Evolutionary conservation across 2,888 invertebrate species (phyloP), one percentile per base, ranked within the genome.

Genomic region (Coenonympha arcania): DNA sequence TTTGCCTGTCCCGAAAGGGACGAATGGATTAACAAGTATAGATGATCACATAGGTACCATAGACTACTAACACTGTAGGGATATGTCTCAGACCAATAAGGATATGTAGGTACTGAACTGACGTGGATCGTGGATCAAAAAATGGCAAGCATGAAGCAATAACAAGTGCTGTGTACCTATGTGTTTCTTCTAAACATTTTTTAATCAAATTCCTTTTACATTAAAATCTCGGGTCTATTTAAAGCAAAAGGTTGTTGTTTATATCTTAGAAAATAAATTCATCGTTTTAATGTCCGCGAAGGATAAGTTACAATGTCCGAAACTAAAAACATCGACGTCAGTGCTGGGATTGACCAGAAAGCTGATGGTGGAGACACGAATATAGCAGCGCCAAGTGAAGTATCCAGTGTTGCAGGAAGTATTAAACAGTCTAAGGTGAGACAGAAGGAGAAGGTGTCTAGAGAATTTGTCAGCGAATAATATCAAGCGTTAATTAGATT

Each of bases 281-380:
- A 52, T 58, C 56, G 59, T 58, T 60, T 75, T 80, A 70, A 83
- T 83, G 86, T 83, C 72, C 69, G 69, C 69, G 65, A 71, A 67
- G 66, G 63, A 64, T 63, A 64, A 56, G 65, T 70, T 70, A 69
- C 64, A 63, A 86, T 86, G 85, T 83, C 85, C 69, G 79, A 81
- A 69, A 73, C 71, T 65, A 76, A 78, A 78, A 77, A 80, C 68
- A 74, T 74, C 69, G 69, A 72, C 67, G 73, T 60, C 70, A 71
- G 71, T 61, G 69, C 68, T 60, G 73, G 76, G 67, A 71, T 67
- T 69, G 76, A 72, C 61, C 71, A 73, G 68, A 65, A 47, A 28
- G 33, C 64, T 61, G 75, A 76, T 59, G 63, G 64, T 61, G 61
- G 62, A 61, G 74, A 76, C 51, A 64, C 67, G 55, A 72, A 78